Conservation (phyloP, 2,797 vertebrate species). For the Pteropus rufus region DNA sequence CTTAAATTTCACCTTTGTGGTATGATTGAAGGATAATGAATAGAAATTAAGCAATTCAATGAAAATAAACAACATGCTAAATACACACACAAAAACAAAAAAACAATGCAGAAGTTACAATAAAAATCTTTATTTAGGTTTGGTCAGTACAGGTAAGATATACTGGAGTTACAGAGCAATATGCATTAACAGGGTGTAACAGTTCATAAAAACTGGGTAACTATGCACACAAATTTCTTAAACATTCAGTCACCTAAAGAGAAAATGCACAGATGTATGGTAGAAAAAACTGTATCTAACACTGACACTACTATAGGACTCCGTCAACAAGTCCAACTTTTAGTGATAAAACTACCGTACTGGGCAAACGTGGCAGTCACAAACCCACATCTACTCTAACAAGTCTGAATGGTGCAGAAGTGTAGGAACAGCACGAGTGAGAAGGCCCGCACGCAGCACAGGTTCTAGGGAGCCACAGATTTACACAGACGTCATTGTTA, state of each 20-base stretch:
- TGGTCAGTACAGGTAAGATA: constrained; percentile 99
- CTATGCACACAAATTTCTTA: constrained; percentile 92
- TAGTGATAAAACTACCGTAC: constrained; percentile 89
- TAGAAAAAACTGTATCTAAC: constrained; percentile 89
- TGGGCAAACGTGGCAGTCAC: constrained; percentile 88
- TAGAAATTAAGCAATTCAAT: constrained; percentile 20
- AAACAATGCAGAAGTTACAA: constrained; percentile 80
- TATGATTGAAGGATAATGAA: accelerated
- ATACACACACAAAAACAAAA: not conserved
- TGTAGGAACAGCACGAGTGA: constrained; percentile 80
- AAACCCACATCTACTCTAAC: constrained; percentile 84
- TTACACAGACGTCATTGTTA: constrained; percentile 86
- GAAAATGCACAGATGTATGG: constrained; percentile 90
- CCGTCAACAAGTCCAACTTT: constrained; percentile 87
- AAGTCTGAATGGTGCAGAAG: constrained; percentile 79
- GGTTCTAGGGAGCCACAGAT: constrained; percentile 85
- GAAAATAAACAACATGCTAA: constrained; percentile 25
- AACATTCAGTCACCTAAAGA: constrained; percentile 90
- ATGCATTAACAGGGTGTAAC: constrained; percentile 94
- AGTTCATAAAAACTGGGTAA: constrained; percentile 94
- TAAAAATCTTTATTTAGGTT: constrained; percentile 99
- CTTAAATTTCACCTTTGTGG: not conserved
- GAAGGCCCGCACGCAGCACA: constrained; percentile 88
- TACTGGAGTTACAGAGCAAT: constrained; percentile 97
- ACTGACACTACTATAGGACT: constrained; percentile 92